A percentile compares a stretch with the other conserved stretches of the same genome.
These are phyloP conservation scores for Chromis chromis DNA, from an alignment of 2,797 vertebrate genomes.

Conservation along the genomic window DNA sequence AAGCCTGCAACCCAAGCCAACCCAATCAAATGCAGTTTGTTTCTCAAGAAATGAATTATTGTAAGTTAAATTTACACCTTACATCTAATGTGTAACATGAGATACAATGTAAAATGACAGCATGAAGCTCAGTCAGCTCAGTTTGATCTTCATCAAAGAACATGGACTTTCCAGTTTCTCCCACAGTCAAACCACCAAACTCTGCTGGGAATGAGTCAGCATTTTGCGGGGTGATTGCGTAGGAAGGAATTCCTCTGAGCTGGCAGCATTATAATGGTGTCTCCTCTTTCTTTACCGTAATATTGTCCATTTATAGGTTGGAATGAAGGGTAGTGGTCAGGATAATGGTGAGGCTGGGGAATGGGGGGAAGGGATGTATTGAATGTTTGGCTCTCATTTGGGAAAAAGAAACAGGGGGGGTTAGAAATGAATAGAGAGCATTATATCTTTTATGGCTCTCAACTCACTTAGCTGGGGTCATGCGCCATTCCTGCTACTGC, in stretches of 20 bases:
- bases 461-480: constrained; percentile 68
- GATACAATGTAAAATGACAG: constrained; percentile 14
- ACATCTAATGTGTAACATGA: constrained; percentile 35
- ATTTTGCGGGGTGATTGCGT: constrained; percentile 79
- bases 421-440: constrained; percentile 74
- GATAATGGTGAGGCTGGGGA: constrained; percentile 69
- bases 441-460: constrained; percentile 75
- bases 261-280: constrained; percentile 78
- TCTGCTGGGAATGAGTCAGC: constrained; percentile 74
- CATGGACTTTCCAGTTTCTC: constrained; percentile 55
- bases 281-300: constrained; percentile 79
- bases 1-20: constrained; percentile 27
- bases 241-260: constrained; percentile 79
- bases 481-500: constrained; percentile 53
- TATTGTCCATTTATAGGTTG: constrained; percentile 79
- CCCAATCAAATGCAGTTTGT: constrained; percentile 18
- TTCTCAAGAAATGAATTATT: constrained; percentile 26
- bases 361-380: constrained; percentile 55
- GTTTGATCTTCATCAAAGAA: constrained; percentile 39
- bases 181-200: constrained; percentile 63
- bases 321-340: constrained; percentile 75
- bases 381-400: constrained; percentile 75
- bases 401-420: constrained; percentile 71
- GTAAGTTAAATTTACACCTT: constrained; percentile 4
- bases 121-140: constrained; percentile 37